Base-by-base conservation (phyloP, 1,140 invertebrate genomes). In the Rhagoletis pomonella region DNA sequence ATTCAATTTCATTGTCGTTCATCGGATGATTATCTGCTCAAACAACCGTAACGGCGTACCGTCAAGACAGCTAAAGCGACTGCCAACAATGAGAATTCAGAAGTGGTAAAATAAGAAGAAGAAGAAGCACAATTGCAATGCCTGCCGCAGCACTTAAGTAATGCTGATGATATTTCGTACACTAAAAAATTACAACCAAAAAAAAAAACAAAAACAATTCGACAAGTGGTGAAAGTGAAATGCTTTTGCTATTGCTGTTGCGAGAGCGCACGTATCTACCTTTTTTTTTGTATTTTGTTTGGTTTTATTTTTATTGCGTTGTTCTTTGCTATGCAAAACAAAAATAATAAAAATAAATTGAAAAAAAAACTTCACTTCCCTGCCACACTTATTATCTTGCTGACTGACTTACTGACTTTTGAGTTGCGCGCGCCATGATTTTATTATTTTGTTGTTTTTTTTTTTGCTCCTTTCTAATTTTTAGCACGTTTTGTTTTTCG, bases 151-250 rank as follows among this genome's bases (percentile, higher is more conserved):
- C 69, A 73, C 69, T 73, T 73, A 42, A 73, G 44, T n/a, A 47
- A 17, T 14, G 47, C 44, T 44, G 17, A 42, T 47, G 17, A 17
- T 17, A 81, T 50, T 81, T 19, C 29, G 73, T 47, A 81, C 47
- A 29, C 47, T 50, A 81, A 55, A 50, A 81, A 81, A 17, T 6
- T 44, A 73, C 1, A 73, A 73, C 0, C 19, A 2, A 77, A 12
- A 50, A 81, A 55, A 69, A 73, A 47, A 12, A 39, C 67, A 81
- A 85, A 44, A 47, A 64, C 59, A 62, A 60, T 64, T 86, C 58
- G 50, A 64, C 44, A 86, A 59, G 58, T 60, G 84, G 84, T 86
- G 84, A 86, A 86, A 86, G 84, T 86, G 84, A 86, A 86, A 86
- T 86, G 58, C 84, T 86, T 10, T 29, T 39, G 58, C 17, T 29